Evolutionary conservation across 2,888 invertebrate genomes (phyloP), one percentile per base, ranked within the genome.

Genomic region (Clivina fossor): DNA sequence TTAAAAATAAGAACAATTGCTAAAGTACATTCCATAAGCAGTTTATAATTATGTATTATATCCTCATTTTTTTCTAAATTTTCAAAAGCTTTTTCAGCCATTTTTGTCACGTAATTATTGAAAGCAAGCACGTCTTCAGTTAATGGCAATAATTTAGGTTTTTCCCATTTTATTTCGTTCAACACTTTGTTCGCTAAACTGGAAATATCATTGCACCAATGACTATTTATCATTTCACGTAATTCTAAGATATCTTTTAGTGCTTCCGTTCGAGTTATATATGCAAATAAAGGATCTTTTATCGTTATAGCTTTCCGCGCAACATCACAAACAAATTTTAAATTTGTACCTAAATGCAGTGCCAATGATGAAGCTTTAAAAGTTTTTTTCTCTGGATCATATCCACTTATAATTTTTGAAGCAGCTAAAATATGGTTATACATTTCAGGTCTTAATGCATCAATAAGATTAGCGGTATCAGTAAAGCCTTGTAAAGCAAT

Each of bases 151-250:
- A 48, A 15, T 19, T 35, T 26, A 7, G 63, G 60, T 43, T 58
- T 64, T 37, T 61, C 49, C 58, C 61, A 61, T 8, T 61, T 56
- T 44, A 48, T 61, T 43, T 65, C 64, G 24, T 63, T 62, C 3
- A 65, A 48, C 26, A 33, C 46, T 56, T 66, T 65, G 11, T 60
- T 48, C 3, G 65, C 66, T 38, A 65, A 44, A 47, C 64, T 64
- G 1, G 63, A 61, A 16, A 64, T 18, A 55, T 66, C 64, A 11
- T 38, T 62, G 32, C 60, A 62, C 65, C 65, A 65, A 43, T 64
- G 64, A 7, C 43, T 54, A 20, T 55, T 57, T 20, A 66, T 48
- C 24, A 59, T 24, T 50, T 56, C 41, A n/a, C 37, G 16, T 2
- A 56, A n/a, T 24, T 47, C 56, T n/a, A 4, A 2, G 7, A 56